A percentile compares a stretch with the other conserved stretches of the same genome.
phyloP scores from a whole-genome alignment of 1,140 invertebrate genomes.

The Campoletis sonorensis region DNA sequence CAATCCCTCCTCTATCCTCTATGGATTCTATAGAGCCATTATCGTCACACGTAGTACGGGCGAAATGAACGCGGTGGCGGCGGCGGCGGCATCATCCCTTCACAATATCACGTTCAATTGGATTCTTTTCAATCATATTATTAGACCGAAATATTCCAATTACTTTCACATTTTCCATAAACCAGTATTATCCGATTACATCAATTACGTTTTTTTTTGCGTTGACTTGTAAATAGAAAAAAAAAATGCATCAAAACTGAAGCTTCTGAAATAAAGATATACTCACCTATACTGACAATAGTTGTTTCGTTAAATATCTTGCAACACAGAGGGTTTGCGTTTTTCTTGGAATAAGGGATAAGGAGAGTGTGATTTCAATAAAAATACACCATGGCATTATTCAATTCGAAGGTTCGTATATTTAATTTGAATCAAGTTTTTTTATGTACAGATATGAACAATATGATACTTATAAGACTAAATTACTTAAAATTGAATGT shows the following conservation, averaged over 20 bases:
- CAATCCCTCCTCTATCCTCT: conserved; percentile 72
- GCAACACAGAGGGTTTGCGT: too few species aligned
- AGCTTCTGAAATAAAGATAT: too few species aligned
- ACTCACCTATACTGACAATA: too few species aligned
- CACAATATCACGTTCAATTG: conserved; percentile 68
- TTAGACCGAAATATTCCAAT: conserved; percentile 31
- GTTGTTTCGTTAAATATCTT: too few species aligned
- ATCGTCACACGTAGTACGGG: conserved; percentile 63
- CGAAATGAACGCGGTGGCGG: conserved; percentile 71
- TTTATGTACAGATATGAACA: conserved; percentile 66
- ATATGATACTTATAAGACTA: conserved; percentile 47
- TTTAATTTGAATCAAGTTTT: conserved; percentile 60
- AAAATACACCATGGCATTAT: too few species aligned
- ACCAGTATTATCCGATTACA: background rate
- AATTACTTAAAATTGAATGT: conserved; percentile 39
- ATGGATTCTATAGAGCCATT: conserved; percentile 68
- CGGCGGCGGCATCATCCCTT: conserved; percentile 71
- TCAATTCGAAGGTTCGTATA: conserved; percentile 53
- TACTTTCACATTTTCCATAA: background rate
- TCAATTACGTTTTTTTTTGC: background rate
- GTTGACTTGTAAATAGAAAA: too few species aligned
- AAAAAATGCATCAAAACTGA: too few species aligned
- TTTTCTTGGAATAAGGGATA: too few species aligned
- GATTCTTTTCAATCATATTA: conserved; percentile 61
- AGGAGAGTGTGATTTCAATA: too few species aligned